Evolutionary conservation across 1,140 invertebrate genomes (phyloP).

Genomic region (Trypoxylus dichotomus): DNA sequence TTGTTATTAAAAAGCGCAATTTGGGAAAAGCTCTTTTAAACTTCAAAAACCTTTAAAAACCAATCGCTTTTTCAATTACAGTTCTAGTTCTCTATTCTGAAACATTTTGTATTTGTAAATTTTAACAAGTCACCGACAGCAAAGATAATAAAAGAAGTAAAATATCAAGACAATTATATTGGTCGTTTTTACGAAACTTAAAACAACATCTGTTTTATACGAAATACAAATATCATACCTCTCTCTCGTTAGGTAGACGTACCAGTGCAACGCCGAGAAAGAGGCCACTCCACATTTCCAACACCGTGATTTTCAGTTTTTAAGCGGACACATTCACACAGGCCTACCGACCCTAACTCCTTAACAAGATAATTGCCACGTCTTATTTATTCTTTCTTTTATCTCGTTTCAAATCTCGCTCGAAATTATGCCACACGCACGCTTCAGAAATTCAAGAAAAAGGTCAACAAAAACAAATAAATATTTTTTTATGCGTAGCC

Average conservation of each 20-base stretch:
- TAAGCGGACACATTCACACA: background rate
- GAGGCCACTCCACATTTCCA: background rate
- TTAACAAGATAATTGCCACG: constrained; percentile 11
- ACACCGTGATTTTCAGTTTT: constrained; percentile 14
- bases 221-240: background rate
- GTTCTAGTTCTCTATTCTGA: too few species aligned
- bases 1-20: too few species aligned
- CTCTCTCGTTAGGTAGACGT: background rate
- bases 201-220: constrained; percentile 12
- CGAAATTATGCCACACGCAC: constrained; percentile 17
- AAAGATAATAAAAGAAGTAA: too few species aligned
- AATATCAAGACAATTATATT: background rate
- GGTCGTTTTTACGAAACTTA: background rate
- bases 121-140: too few species aligned
- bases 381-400: constrained; percentile 16
- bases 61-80: too few species aligned
- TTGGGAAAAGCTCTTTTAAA: too few species aligned
- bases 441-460: background rate
- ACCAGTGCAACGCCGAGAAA: background rate
- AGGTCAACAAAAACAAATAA: background rate
- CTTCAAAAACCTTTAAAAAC: too few species aligned
- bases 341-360: background rate
- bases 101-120: too few species aligned
- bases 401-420: background rate
- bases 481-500: background rate